Evolutionary conservation across 23 tunicate genomes (phyloP).

Genomic region (Pegea sp.): DNA sequence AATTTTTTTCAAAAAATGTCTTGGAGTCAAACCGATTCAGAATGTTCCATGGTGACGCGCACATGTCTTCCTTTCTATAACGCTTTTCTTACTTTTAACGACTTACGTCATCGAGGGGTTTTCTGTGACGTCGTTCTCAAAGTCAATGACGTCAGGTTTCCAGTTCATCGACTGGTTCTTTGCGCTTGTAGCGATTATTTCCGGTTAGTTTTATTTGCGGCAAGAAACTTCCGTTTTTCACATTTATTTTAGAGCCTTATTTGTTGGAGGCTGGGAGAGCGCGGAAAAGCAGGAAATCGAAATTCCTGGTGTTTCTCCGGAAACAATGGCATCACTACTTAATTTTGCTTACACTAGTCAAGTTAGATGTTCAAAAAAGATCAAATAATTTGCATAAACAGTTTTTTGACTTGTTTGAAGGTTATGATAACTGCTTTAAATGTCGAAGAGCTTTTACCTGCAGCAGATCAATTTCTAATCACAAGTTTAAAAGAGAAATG

Average conservation of each 20-base stretch:
- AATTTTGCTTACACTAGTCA: slow-evolving; percentile 83
- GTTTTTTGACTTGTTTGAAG: slow-evolving; percentile 8
- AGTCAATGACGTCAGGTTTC: slow-evolving; percentile 53
- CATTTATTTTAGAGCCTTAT: slow-evolving; percentile 39
- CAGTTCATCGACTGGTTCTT: slow-evolving; percentile 69
- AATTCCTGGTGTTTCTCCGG: slow-evolving; percentile 67
- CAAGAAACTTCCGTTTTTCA: too few relatives aligned
- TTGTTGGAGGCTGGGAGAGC: slow-evolving; percentile 84
- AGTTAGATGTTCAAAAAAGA: slow-evolving; percentile 1
- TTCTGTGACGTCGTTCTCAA: slow-evolving; percentile 77
- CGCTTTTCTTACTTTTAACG: slow-evolving; percentile 65
- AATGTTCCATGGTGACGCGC: slow-evolving; percentile 14
- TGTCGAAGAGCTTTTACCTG: slow-evolving; percentile 74
- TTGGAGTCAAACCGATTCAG: slow-evolving; percentile 30
- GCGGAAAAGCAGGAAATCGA: slow-evolving; percentile 72
- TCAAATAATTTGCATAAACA: background rate
- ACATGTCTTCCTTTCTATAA: slow-evolving; percentile 18
- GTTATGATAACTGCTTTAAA: slow-evolving; percentile 60
- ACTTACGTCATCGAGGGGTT: slow-evolving; percentile 46
- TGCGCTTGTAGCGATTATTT: slow-evolving; percentile 92
- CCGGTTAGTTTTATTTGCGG: slow-evolving; percentile 37
- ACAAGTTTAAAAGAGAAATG: slow-evolving; percentile 74
- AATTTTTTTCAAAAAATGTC: slow-evolving; percentile 24
- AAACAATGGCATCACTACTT: slow-evolving; percentile 45
- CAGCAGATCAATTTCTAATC: slow-evolving; percentile 75